phyloP scores from a whole-genome alignment of 2,113 vertebrate species.

The Proterorhinus semilunaris region DNA sequence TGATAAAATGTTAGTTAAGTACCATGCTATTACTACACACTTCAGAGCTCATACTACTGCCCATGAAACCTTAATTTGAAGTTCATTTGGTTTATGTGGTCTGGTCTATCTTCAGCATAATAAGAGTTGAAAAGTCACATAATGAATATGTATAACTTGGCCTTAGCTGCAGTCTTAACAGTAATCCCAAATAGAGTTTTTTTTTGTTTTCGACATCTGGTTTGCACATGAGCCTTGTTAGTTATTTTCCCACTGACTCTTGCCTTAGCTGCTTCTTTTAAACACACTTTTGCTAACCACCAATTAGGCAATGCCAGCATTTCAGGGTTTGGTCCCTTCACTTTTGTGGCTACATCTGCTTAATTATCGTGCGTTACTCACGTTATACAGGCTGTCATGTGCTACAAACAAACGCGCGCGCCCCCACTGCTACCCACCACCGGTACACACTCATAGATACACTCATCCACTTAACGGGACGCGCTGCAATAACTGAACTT shows the following conservation, averaged over 20 bases:
- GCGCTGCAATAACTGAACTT: slow-evolving; percentile 52
- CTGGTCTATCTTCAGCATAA: not conserved
- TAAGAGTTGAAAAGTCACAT: not conserved
- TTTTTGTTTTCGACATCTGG: not conserved
- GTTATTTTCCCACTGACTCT: slow-evolving; percentile 5
- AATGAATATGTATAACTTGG: slow-evolving; percentile 1
- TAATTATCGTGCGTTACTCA: slow-evolving; percentile 55
- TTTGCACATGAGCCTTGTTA: not conserved
- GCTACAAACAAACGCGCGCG: not conserved
- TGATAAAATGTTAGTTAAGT: not conserved
- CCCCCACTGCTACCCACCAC: not conserved
- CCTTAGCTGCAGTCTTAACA: not conserved
- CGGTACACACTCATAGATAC: slow-evolving; percentile 29
- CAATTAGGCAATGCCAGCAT: slow-evolving; percentile 28
- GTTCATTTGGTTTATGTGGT: not conserved
- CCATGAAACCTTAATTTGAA: not conserved
- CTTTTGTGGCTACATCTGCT: slow-evolving; percentile 49
- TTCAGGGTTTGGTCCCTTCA: slow-evolving; percentile 27
- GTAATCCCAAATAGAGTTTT: not conserved
- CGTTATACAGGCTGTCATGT: slow-evolving; percentile 21
- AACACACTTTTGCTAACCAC: slow-evolving; percentile 16
- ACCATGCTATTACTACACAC: not conserved
- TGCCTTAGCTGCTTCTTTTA: slow-evolving; percentile 13
- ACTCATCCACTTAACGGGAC: slow-evolving; percentile 69
- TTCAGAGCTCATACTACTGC: not conserved